Conservation (phyloP, 2,797 vertebrate species). For the Kryptopterus vitreolus region DNA sequence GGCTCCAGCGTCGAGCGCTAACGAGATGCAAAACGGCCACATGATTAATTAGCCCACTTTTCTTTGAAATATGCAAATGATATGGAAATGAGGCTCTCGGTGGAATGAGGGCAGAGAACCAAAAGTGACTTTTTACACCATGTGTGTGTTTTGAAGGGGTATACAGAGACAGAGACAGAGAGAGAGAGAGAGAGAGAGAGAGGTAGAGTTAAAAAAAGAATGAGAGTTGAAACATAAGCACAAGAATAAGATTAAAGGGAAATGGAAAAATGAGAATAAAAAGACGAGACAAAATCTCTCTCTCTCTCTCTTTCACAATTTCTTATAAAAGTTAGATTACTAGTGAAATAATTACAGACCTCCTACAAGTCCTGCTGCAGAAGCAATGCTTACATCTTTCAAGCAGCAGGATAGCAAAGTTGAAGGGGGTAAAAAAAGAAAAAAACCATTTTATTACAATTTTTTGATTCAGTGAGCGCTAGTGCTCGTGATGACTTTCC, state of each 20-base stretch:
- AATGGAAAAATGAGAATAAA: slow-evolving; percentile 17
- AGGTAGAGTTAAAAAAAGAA: too few relatives aligned
- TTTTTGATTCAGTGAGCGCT: neutral
- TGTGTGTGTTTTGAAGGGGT: neutral
- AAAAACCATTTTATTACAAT: neutral
- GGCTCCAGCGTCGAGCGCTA: slow-evolving; percentile 54
- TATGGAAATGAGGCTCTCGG: slow-evolving; percentile 64
- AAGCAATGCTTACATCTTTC: neutral
- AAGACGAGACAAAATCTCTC: neutral
- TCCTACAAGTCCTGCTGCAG: neutral
- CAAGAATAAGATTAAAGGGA: neutral
- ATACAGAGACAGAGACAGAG: neutral
- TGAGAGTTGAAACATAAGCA: neutral
- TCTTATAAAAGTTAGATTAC: neutral
- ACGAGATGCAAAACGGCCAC: slow-evolving; percentile 70
- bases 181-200: neutral
- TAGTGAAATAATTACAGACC: neutral
- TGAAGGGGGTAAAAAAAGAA: neutral
- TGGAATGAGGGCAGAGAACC: slow-evolving; percentile 33
- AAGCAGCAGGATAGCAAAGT: neutral
- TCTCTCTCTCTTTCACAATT: neutral
- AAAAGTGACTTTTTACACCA: neutral
- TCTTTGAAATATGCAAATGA: slow-evolving; percentile 67
- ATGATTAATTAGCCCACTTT: slow-evolving; percentile 74
- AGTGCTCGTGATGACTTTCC: neutral